phyloP scores from a whole-genome alignment of 2,888 invertebrate genomes.

The Bombylius major region DNA sequence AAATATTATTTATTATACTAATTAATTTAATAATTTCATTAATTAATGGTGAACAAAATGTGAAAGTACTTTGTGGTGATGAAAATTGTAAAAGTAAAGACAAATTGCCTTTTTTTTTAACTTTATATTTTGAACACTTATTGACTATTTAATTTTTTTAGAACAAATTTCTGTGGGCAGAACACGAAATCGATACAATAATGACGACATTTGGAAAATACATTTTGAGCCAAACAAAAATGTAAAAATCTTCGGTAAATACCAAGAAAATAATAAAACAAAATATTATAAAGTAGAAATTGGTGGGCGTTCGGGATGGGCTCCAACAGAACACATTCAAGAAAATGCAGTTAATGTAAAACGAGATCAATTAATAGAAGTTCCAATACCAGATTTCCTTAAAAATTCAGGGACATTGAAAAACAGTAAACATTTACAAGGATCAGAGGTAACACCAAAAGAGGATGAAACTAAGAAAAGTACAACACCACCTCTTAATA shows the following conservation, averaged over 20 bases:
- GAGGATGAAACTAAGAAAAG: not conserved
- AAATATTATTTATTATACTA: no score
- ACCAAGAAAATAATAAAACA: slow-evolving; percentile 47
- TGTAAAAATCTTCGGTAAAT: slow-evolving; percentile 55
- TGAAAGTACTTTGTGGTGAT: slow-evolving; percentile 53
- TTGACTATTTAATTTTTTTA: slow-evolving; percentile 10
- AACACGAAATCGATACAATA: slow-evolving; percentile 44
- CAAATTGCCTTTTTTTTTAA: slow-evolving; percentile 4
- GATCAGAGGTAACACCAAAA: not conserved
- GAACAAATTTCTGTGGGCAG: slow-evolving; percentile 41
- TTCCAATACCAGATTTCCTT: slow-evolving; percentile 26
- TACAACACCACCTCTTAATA: not conserved
- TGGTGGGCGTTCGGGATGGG: slow-evolving; percentile 54
- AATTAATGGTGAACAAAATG: no score
- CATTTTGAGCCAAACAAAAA: slow-evolving; percentile 46
- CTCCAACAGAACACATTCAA: slow-evolving; percentile 43
- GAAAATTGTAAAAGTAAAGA: slow-evolving; percentile 53
- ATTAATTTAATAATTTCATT: no score
- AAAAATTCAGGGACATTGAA: not conserved
- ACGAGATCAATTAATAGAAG: slow-evolving; percentile 28
- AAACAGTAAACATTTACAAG: not conserved
- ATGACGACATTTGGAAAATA: slow-evolving; percentile 44
- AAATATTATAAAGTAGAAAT: slow-evolving; percentile 54
- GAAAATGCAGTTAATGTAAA: slow-evolving; percentile 44
- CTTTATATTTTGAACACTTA: not conserved